Base-by-base conservation (phyloP, 2,888 invertebrate genomes). In the Endotricha flammealis region DNA sequence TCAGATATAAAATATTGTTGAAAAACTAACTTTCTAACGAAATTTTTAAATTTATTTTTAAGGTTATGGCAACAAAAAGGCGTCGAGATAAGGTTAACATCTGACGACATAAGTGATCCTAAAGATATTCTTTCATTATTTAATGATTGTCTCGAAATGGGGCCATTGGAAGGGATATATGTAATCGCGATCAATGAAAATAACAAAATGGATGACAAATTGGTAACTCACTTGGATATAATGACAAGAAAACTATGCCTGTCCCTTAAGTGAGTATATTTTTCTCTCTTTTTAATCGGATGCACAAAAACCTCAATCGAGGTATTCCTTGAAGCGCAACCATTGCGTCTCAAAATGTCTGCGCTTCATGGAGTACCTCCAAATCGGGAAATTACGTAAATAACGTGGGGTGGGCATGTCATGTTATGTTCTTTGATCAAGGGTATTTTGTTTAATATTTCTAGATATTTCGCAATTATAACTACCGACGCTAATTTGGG, bases 141-240 rank as follows among this genome's bases (percentile, higher is more conserved):
- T 1, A 48, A 43, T 3, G 41, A 53, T 1, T 45, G 49, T 29
- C 32, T 23, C n/a, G 24, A 36, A 12, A 20, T 57, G 27, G 62
- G 56, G 0, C 32, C 48, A 2, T 10, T 67, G 2, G 59, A 63
- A 41, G 58, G 66, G 3, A 50, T 70, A 22, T 63, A 54, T 39
- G 29, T 53, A 0, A 32, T 50, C 3, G 37, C 44, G 10, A 46
- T 45, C 8, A 37, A 40, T 7, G 16, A 13, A 12, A 29, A 41
- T n/a, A 31, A 36, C 8, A 42, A 35, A 1, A 29, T 39, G 2
- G 35, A 45, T n/a, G 41, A 53, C 17, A 36, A 39, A 7, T 13
- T 55, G 0, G 37, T 67, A 1, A 31, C 30, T 25, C 35, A 44
- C 16, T 36, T 71, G 5, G 67, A 70, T 46, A 12, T 33, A 10